Percentiles rank a stretch among this genome's conserved stretches.
Conservation (phyloP, 2,888 invertebrate genomes). For the Cephus nigrinus region DNA sequence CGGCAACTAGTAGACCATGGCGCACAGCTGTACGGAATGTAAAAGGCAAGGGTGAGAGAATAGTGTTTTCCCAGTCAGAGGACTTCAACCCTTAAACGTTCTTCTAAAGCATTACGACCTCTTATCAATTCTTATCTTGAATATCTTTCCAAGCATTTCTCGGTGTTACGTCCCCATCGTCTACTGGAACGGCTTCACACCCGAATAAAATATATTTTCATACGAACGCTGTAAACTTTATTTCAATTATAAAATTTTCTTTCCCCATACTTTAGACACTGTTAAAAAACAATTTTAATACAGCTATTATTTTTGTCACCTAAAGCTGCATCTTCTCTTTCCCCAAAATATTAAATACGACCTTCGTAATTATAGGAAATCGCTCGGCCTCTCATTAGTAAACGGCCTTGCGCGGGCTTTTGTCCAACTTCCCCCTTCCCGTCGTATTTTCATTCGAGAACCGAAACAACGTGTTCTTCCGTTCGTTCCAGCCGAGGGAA, state of each 20-base stretch:
- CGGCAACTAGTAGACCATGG: not conserved
- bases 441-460: not conserved
- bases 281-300: too few relatives aligned
- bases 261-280: too few relatives aligned
- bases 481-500: not conserved
- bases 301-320: too few relatives aligned
- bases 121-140: not conserved
- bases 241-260: not conserved
- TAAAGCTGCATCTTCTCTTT: not conserved
- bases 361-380: not conserved
- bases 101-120: not conserved
- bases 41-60: not conserved
- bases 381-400: not conserved
- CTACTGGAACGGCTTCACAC: accelerated
- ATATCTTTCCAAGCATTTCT: not conserved
- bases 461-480: not conserved
- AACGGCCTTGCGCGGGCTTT: not conserved
- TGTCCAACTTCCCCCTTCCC: not conserved
- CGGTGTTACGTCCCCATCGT: not conserved
- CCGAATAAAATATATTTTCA: not conserved
- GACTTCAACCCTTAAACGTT: not conserved
- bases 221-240: too few relatives aligned
- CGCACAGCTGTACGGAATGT: not conserved
- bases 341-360: not conserved
- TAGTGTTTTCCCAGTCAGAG: not conserved